Percentiles rank a stretch among this genome's conserved stretches.
Evolutionary conservation across 2,113 vertebrate species (phyloP).

Genomic region (Gallinago jamesoni): DNA sequence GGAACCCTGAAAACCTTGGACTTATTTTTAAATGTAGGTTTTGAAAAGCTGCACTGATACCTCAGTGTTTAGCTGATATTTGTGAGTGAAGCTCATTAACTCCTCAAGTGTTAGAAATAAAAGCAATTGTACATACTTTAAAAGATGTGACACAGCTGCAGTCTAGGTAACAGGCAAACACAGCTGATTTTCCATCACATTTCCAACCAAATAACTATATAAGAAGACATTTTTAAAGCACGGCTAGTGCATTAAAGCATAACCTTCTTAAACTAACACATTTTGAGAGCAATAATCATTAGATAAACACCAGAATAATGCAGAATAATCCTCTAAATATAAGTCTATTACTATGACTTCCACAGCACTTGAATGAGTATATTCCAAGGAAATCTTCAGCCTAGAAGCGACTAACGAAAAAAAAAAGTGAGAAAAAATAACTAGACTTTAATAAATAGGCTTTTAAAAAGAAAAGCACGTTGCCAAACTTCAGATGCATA

Average conservation of each 20-base stretch:
- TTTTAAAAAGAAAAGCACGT: not conserved
- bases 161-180: accelerated
- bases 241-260: not conserved
- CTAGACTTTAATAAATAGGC: not conserved
- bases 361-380: not conserved
- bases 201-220: not conserved
- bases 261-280: not conserved
- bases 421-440: not conserved
- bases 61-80: not conserved
- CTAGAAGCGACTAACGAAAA: not conserved
- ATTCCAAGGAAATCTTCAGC: not conserved
- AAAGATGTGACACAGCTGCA: not conserved
- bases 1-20: not conserved
- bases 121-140: not conserved
- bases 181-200: not conserved
- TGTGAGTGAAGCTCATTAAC: not conserved
- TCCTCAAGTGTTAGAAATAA: not conserved
- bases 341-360: not conserved
- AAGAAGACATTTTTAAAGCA: not conserved
- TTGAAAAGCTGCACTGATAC: not conserved
- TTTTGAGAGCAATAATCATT: not conserved
- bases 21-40: not conserved
- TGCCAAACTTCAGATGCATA: not conserved
- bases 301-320: not conserved
- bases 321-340: not conserved